Conservation (phyloP, 2,797 vertebrate species). For the Pantherophis vulpinus region DNA sequence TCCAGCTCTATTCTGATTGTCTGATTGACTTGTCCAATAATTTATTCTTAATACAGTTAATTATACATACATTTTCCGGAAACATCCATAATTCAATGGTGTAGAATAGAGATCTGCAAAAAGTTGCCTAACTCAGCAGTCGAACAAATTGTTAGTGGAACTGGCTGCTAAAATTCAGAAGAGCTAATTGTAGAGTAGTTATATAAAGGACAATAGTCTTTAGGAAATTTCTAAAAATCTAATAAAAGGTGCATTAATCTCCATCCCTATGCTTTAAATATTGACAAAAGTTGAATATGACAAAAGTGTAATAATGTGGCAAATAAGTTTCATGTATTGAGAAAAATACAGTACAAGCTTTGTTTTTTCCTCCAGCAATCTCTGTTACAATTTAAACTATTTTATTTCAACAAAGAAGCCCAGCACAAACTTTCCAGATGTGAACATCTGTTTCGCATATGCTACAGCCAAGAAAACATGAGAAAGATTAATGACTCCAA, state of each 20-base stretch:
- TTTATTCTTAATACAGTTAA: neutral
- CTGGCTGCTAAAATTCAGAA: neutral
- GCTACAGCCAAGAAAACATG: constrained; percentile 55
- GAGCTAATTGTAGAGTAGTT: neutral
- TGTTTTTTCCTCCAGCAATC: constrained; percentile 38
- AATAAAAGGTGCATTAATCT: neutral
- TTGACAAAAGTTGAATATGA: constrained; percentile 34
- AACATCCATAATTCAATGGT: neutral
- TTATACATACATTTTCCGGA: neutral
- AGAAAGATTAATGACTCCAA: constrained; percentile 63
- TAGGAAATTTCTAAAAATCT: neutral
- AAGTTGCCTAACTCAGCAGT: neutral
- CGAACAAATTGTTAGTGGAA: neutral
- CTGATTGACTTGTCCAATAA: neutral
- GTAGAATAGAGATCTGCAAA: neutral
- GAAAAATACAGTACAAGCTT: constrained; percentile 34
- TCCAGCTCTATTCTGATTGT: too few relatives aligned
- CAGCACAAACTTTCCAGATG: constrained; percentile 64
- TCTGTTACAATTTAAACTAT: constrained; percentile 47
- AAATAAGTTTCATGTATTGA: constrained; percentile 36
- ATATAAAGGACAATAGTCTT: neutral
- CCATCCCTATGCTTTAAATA: constrained; percentile 34
- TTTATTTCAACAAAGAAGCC: constrained; percentile 28
- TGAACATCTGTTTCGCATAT: constrained; percentile 70
- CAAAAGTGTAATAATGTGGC: constrained; percentile 28